Base-by-base conservation (phyloP, 1,140 invertebrate genomes). In the Drosophila chauvacae region DNA sequence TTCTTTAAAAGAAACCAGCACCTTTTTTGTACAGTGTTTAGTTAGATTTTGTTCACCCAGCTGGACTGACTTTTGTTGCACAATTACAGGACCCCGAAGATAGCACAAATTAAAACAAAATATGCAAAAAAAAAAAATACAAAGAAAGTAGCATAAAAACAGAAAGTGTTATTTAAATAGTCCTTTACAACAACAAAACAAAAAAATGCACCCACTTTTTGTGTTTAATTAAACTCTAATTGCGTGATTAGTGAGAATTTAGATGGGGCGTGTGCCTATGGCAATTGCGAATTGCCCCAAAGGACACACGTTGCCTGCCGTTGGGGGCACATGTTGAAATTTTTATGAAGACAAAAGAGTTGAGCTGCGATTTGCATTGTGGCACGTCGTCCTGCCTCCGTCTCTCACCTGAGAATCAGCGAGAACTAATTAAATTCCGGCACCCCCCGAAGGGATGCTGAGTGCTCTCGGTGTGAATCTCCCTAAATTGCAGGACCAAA, bases 31-130 rank as follows among this genome's bases (percentile, higher is more conserved):
- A 7, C 20, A 39, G 35, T 56, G 53, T n/a, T 11, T 1, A 11
- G 35, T 3, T 61, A 18, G 7, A 37, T 39, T 37, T 28, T 20
- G 3, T 4, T 23, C 13, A 2, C 44, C 14, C 2, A 13, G 30
- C 44, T 44, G 65, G 51, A 56, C 51, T 30, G 20, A 57, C 59
- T 65, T 84, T 83, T 84, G 77, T 77, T 83, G 71, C 71, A 83
- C 81, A 76, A 84, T 73, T 86, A 72, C 55, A 45, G 48, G 44
- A 39, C 30, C 13, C 11, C 37, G 7, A 6, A 69, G 61, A 69
- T 42, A 35, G 61, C 42, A 23, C 35, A 63, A 64, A 64, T 68
- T 68, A 64, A 64, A 64, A 61, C 56, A 44, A 58, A 65, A 47
- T 61, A 26, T 35, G 11, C 33, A 39, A 37, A 50, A n/a, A 50